Evolutionary conservation across 1,140 invertebrate genomes (phyloP).

Genomic region (Varroa destructor): DNA sequence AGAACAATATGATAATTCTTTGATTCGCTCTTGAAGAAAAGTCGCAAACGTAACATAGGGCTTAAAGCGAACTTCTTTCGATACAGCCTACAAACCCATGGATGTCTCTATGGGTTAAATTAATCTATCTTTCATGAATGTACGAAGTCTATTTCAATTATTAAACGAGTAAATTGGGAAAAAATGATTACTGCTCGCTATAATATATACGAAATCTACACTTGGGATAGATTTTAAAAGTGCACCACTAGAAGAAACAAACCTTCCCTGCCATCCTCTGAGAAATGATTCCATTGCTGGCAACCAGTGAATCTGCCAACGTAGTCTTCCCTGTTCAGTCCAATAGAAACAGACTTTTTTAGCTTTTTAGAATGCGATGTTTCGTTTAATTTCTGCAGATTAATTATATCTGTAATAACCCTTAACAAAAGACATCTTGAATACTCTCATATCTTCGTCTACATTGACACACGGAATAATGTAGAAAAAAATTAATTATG

Average conservation of each 20-base stretch:
- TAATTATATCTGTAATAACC: no score
- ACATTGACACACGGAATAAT: no score
- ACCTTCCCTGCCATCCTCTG: constrained; percentile 76
- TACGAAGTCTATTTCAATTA: constrained; percentile 10
- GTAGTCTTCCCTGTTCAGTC: constrained; percentile 69
- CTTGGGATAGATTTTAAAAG: constrained; percentile 3
- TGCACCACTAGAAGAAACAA: constrained; percentile 38
- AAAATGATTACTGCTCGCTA: no score
- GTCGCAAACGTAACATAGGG: not conserved
- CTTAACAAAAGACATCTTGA: not conserved
- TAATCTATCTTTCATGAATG: no score
- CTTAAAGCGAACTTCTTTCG: not conserved
- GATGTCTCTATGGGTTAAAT: no score
- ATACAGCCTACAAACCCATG: no score
- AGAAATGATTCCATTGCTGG: constrained; percentile 91
- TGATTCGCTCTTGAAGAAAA: not conserved
- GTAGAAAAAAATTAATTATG: no score
- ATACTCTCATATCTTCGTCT: not conserved
- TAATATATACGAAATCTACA: constrained; percentile 24
- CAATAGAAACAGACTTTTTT: not conserved
- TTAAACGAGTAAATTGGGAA: no score
- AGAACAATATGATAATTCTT: constrained; percentile 8
- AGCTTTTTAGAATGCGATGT: not conserved
- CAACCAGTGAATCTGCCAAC: constrained; percentile 80
- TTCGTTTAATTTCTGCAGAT: no score